These are phyloP conservation scores for Mythimna ferrago DNA, from an alignment of 2,888 invertebrate species.

Conservation along the genomic window DNA sequence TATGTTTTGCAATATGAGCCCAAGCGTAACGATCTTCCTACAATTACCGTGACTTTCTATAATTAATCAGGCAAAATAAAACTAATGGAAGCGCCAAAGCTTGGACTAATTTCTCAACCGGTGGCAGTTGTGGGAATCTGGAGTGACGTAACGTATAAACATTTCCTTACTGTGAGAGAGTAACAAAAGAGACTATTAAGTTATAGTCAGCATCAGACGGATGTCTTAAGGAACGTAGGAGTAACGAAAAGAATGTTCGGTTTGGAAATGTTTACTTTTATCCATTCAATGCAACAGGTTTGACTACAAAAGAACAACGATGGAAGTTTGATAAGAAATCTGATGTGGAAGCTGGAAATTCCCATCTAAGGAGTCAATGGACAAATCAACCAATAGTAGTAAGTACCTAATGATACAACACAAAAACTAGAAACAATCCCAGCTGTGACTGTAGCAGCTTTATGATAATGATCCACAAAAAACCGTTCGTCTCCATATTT, in stretches of 20 bases:
- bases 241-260: slow-evolving; percentile 28
- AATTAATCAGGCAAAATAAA: slow-evolving; percentile 62
- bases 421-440: slow-evolving; percentile 46
- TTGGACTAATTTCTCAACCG: slow-evolving; percentile 51
- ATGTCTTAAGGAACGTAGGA: slow-evolving; percentile 39
- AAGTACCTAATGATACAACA: slow-evolving; percentile 22
- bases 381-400: slow-evolving; percentile 19
- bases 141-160: slow-evolving; percentile 40
- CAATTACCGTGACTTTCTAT: slow-evolving; percentile 49
- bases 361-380: slow-evolving; percentile 13
- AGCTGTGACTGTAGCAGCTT: slow-evolving; percentile 35
- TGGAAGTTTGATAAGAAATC: slow-evolving; percentile 18
- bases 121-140: slow-evolving; percentile 47
- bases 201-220: slow-evolving; percentile 30
- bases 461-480: slow-evolving; percentile 59
- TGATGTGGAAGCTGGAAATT: slow-evolving; percentile 20
- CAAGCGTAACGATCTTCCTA: slow-evolving; percentile 14
- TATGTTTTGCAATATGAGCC: slow-evolving; percentile 28
- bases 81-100: slow-evolving; percentile 42
- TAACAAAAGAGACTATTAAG: slow-evolving; percentile 48
- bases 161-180: slow-evolving; percentile 38
- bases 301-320: slow-evolving; percentile 32
- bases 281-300: slow-evolving; percentile 23
- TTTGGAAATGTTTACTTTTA: slow-evolving; percentile 23
- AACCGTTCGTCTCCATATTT: slow-evolving; percentile 62